These are phyloP conservation scores for Drosophila sp. DNA, from an alignment of 1,140 invertebrate genomes.

Conservation along the genomic window DNA sequence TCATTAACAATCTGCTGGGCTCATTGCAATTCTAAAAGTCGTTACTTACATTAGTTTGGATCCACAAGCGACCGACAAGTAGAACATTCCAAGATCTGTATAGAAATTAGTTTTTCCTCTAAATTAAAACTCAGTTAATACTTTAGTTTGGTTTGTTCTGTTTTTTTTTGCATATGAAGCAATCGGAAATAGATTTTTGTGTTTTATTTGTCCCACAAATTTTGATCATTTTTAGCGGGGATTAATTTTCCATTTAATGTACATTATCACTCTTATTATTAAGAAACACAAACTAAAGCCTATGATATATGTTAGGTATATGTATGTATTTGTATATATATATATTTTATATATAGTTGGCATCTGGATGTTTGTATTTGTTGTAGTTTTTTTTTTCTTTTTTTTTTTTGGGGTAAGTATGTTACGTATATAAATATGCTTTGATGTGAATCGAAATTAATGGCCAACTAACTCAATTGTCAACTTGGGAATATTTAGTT, in stretches of 20 bases:
- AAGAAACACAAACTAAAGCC: slow-evolving; percentile 76
- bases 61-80: no score
- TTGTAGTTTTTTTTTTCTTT: slow-evolving; percentile 18
- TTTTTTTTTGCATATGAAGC: slow-evolving; percentile 47
- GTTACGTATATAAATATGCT: slow-evolving; percentile 38
- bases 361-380: slow-evolving; percentile 35
- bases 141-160: slow-evolving; percentile 1
- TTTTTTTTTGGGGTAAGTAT: slow-evolving; percentile 20
- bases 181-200: slow-evolving; percentile 55
- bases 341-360: slow-evolving; percentile 46
- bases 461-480: slow-evolving; percentile 35
- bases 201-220: slow-evolving; percentile 26
- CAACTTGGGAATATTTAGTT: slow-evolving; percentile 17
- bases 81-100: no score
- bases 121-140: neutral
- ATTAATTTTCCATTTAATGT: slow-evolving; percentile 60
- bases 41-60: no score
- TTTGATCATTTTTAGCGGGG: slow-evolving; percentile 22
- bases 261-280: slow-evolving; percentile 74
- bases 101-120: no score
- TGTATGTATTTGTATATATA: slow-evolving; percentile 42
- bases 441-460: slow-evolving; percentile 23
- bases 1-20: no score
- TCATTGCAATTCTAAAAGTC: no score
- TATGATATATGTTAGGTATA: slow-evolving; percentile 70